These are phyloP conservation scores for Odontomyia ornata DNA, from an alignment of 2,888 invertebrate genomes.

Conservation along the genomic window DNA sequence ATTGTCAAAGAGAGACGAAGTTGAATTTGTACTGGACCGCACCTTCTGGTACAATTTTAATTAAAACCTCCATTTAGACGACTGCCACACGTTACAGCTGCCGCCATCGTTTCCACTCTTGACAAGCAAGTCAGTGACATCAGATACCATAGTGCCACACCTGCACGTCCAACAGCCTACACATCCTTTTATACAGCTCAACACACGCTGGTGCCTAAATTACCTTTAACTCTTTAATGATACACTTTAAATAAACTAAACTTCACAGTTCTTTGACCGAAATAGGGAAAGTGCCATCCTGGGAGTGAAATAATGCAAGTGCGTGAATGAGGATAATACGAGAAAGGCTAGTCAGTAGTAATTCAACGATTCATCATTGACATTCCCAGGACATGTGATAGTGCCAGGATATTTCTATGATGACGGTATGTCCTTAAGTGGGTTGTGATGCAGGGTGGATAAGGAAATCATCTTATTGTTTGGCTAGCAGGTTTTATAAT, in stretches of 20 bases:
- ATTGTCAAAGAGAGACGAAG: constrained; percentile 1
- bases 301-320: background rate
- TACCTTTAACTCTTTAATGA: constrained; percentile 35
- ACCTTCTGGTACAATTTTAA: constrained; percentile 43
- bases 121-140: background rate
- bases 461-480: no score
- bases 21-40: constrained; percentile 9
- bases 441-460: background rate
- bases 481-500: no score
- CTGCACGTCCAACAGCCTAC: background rate
- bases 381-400: constrained; percentile 35
- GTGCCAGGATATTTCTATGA: constrained; percentile 4
- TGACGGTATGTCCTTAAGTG: background rate
- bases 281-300: constrained; percentile 14
- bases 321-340: constrained; percentile 27
- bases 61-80: constrained; percentile 34
- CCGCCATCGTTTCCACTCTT: background rate
- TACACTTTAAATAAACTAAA: constrained; percentile 19
- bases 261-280: constrained; percentile 7
- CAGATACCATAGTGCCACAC: constrained; percentile 8
- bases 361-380: constrained; percentile 42
- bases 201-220: background rate
- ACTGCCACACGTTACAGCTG: background rate
- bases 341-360: constrained; percentile 1
- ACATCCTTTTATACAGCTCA: no score